phyloP scores from a whole-genome alignment of 2,888 invertebrate genomes.

The Pammene aurita region DNA sequence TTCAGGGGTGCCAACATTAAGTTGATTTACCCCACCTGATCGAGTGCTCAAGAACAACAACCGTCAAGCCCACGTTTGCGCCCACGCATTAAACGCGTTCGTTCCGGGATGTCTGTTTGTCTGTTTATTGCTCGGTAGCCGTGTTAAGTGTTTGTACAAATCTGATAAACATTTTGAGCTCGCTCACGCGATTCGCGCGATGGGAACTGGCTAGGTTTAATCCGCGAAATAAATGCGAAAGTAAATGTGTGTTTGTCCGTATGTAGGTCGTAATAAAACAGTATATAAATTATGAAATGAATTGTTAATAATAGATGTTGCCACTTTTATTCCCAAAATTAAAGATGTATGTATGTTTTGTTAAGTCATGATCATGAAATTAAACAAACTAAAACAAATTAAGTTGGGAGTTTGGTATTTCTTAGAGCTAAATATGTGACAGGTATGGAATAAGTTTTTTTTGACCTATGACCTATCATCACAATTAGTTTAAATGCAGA shows the following conservation, averaged over 20 bases:
- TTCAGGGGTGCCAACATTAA: background rate
- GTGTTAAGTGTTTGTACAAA: conserved; percentile 64
- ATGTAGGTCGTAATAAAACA: background rate
- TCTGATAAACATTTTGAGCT: conserved; percentile 61
- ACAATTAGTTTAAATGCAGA: too few relatives aligned
- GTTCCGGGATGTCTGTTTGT: conserved; percentile 45
- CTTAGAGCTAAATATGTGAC: too few relatives aligned
- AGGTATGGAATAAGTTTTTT: too few relatives aligned
- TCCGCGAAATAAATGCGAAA: conserved; percentile 4
- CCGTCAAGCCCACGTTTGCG: conserved; percentile 37
- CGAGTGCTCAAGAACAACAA: conserved; percentile 9
- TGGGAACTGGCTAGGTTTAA: conserved; percentile 41
- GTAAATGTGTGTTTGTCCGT: background rate
- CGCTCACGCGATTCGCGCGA: conserved; percentile 62
- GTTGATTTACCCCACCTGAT: background rate
- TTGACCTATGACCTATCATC: too few relatives aligned
- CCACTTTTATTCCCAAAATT: too few relatives aligned
- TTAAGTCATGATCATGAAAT: too few relatives aligned
- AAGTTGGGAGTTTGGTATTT: too few relatives aligned
- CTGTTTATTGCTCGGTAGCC: conserved; percentile 65
- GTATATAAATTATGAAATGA: too few relatives aligned
- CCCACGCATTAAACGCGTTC: conserved; percentile 47
- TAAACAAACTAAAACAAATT: too few relatives aligned
- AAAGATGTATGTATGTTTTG: too few relatives aligned
- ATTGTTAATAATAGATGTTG: too few relatives aligned